Evolutionary conservation across 2,797 vertebrate genomes (phyloP), one percentile per base, ranked within the genome.

Genomic region (Gobionotothen gibberifrons): DNA sequence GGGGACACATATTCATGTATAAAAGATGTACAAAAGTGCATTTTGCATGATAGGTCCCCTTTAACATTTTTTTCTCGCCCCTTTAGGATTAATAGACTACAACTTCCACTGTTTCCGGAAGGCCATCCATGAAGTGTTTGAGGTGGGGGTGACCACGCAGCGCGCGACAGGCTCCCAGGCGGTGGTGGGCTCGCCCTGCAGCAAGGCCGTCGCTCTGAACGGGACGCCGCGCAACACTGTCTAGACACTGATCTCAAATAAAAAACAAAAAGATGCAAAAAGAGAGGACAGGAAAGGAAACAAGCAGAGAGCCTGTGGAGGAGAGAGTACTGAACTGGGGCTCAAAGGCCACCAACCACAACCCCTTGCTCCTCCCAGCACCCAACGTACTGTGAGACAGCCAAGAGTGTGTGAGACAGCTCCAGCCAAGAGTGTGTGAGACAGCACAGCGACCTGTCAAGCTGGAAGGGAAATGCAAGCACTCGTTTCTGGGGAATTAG

Each of bases 51-150:
- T n/a, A n/a, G n/a, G n/a, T n/a, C n/a, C n/a, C n/a, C n/a, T n/a
- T n/a, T n/a, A n/a, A n/a, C n/a, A n/a, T 52, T 2, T 62, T 19
- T 57, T 2, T 56, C 3, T 76, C 2, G 1, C 11, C 3, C 55
- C 56, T 62, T 36, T 87, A 99, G 98, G 98, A 90, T 96, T 99
- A 90, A 99, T 99, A 96, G 98, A 99, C 93, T 99, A 99, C 96
- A 99, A 99, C 92, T 99, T 99, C 89, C 98, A 99, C 90, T 99
- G 98, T 95, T 99, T 99, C 93, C 97, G 98, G 73, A 99, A 99
- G 95, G 98, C 98, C 91, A 98, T 99, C 91, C 98, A 99, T 59
- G 98, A 99, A 91, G 98, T 99, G 70, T 99, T 99, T 53, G 98
- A 99, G 89, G 98, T 99, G 70, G 97, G 98, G 9, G 93, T 98